Evolutionary conservation across 2,888 invertebrate species (phyloP), one percentile per base, ranked within the genome.

Genomic region (Andrena praecox): DNA sequence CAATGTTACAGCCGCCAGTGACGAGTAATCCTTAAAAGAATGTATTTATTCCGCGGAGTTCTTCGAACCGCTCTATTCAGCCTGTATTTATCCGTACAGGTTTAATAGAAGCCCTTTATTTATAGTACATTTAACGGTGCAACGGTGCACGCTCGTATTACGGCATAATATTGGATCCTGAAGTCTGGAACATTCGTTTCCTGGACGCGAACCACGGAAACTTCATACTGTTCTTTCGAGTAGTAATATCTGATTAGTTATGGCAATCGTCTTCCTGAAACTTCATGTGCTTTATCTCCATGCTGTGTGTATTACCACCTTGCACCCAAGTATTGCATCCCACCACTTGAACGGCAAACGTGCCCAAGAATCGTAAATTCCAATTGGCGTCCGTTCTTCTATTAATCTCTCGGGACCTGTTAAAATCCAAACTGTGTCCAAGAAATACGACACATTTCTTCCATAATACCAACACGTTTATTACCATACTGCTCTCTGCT

Each of bases 401-500:
- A 69, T 75, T 69, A 77, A 70, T 76, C 33, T 72, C 71, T 56
- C 74, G 54, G 24, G 48, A 42, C 82, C 78, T 75, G 88, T 87
- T 88, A 86, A 87, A 81, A 84, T 76, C 78, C 72, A 76, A 86
- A 66, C 69, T 74, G 78, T 84, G 86, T 86, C 67, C 16, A 24
- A 69, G 78, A 75, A 80, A 80, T 72, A 67, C 60, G 76, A 84
- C 88, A 88, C 74, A 82, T 67, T 84, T 86, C 78, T 64, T 74
- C 82, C 77, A 77, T 84, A 86, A 88, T 87, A 77, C 71, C 50
- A 54, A 88, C 87, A 86, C 82, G 86, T 87, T 87, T 87, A 87
- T 88, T 80, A 80, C 78, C 63, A 74, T 71, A 78, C 78, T 78
- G 27, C 35, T 27, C 16, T 10, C 27, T 70, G 42, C 72, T 60